A percentile compares a stretch with the other conserved stretches of the same genome.
These are phyloP conservation scores for Lucinisca nassula DNA, from an alignment of 2,888 invertebrate species.

Conservation along the genomic window DNA sequence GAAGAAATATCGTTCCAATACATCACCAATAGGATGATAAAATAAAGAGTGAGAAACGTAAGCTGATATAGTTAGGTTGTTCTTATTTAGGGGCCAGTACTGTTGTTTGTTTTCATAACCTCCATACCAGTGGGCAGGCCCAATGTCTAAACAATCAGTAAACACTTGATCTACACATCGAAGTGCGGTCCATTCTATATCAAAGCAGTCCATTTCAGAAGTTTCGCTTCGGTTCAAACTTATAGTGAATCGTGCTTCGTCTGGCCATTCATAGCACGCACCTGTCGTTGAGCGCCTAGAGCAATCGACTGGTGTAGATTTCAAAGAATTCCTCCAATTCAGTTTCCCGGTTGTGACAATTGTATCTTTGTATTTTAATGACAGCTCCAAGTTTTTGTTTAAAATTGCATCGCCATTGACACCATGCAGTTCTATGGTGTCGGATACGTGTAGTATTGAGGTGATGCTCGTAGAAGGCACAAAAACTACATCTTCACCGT, in stretches of 20 bases:
- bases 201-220: slow-evolving; percentile 65
- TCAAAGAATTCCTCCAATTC: neutral
- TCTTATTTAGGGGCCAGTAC: slow-evolving; percentile 94
- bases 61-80: slow-evolving; percentile 73
- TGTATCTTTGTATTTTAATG: neutral
- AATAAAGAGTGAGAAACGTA: slow-evolving; percentile 81
- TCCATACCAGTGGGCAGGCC: slow-evolving; percentile 92
- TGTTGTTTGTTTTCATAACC: slow-evolving; percentile 94
- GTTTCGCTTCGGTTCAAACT: neutral
- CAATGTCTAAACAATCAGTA: slow-evolving; percentile 76
- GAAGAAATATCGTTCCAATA: slow-evolving; percentile 89
- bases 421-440: neutral
- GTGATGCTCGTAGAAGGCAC: neutral
- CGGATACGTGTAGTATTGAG: neutral
- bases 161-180: slow-evolving; percentile 71
- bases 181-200: slow-evolving; percentile 71
- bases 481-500: neutral
- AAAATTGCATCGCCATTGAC: neutral
- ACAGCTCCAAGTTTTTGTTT: neutral
- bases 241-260: neutral
- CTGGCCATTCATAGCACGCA: slow-evolving; percentile 53
- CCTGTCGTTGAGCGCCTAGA: neutral
- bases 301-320: neutral
- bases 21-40: slow-evolving; percentile 84
- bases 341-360: neutral